Percentiles rank a stretch among this genome's conserved stretches.
phyloP scores from a whole-genome alignment of 2,888 invertebrate species.

The Notodonta dromedarius region DNA sequence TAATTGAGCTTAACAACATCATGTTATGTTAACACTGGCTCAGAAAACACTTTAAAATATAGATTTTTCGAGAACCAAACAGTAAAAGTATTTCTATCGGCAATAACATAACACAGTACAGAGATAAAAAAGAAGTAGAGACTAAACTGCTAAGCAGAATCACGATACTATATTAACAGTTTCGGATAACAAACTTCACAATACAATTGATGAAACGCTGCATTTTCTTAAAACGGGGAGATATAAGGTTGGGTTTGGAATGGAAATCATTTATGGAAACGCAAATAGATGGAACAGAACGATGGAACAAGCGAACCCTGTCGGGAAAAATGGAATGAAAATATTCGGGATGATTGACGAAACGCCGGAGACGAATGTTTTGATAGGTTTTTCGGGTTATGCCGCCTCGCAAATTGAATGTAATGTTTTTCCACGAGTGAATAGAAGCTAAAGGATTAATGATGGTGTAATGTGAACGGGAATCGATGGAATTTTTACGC shows the following conservation, averaged over 20 bases:
- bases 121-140: not conserved
- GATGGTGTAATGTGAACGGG: no score
- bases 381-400: conserved; percentile 37
- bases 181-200: conserved; percentile 8
- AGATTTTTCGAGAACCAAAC: not conserved
- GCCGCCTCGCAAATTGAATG: conserved; percentile 37
- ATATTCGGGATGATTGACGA: conserved; percentile 52
- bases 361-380: conserved; percentile 46
- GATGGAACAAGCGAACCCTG: conserved; percentile 28
- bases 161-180: conserved; percentile 10
- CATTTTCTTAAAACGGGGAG: not conserved
- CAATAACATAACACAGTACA: not conserved
- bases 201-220: not conserved
- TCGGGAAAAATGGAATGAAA: conserved; percentile 53
- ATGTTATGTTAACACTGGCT: not conserved
- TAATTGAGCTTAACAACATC: no score
- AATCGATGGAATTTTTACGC: no score
- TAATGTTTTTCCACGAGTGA: conserved; percentile 26
- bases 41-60: not conserved
- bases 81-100: not conserved
- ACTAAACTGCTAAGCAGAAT: not conserved
- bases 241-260: conserved; percentile 17
- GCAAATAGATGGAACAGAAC: conserved; percentile 10
- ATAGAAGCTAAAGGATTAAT: not conserved
- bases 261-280: conserved; percentile 4